Evolutionary conservation across 2,888 invertebrate genomes (phyloP), one percentile per base, ranked within the genome.

Genomic region (Heliconius erato): DNA sequence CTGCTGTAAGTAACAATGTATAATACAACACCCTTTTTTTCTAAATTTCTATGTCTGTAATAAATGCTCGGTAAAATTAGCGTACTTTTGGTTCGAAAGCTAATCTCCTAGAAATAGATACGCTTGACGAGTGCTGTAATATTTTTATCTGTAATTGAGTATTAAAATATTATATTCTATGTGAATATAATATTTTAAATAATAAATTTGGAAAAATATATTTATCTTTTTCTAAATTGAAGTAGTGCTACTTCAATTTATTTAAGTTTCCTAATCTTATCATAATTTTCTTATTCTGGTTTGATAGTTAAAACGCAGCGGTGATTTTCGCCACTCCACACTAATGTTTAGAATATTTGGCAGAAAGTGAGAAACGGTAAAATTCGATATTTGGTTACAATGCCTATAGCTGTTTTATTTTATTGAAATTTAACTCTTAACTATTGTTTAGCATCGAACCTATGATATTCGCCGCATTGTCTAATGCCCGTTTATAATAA

Each of bases 91-190:
- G 9, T 26, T n/a, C 16, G 26, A 19, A 76, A 40, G n/a, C 63
- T 76, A 76, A 76, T 63, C 76, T 76, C n/a, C 14, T 59, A 63
- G 35, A 76, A 76, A 74, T 54, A 63, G 76, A 63, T 76, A 63
- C n/a, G 40, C 35, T 76, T 63, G 40, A 63, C 54, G 59, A 59
- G 7, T 59, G 35, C n/a, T 35, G 0, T 12, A 12, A 76, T 32
- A 76, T 6, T 35, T 76, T 76, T n/a, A n/a, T 40, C 1, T 63
- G 6, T 19, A 74, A 74, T 74, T 4, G 3, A 54, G 6, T 63
- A n/a, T n/a, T n/a, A n/a, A n/a, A n/a, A n/a, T n/a, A n/a, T n/a
- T n/a, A n/a, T n/a, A n/a, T n/a, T n/a, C n/a, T n/a, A n/a, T n/a
- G n/a, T n/a, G n/a, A n/a, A n/a, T n/a, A n/a, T n/a, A 23, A 54